A percentile compares a stretch with the other conserved stretches of the same genome.
These are phyloP conservation scores for Spialia ferax DNA, from an alignment of 2,888 invertebrate species.

Conservation along the genomic window DNA sequence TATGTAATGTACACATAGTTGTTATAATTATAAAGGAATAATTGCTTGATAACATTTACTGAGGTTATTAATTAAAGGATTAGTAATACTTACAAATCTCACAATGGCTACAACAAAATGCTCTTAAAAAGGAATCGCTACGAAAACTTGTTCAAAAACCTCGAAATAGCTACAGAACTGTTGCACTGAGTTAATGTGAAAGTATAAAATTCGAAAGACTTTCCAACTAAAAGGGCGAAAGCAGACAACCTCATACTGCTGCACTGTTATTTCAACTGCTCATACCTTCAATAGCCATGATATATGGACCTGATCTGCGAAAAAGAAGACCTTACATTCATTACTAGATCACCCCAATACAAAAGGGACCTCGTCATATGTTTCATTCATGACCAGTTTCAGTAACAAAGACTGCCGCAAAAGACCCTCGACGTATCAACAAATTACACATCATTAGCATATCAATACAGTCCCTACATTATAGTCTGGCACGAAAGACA, in stretches of 20 bases:
- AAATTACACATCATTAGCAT: constrained; percentile 85
- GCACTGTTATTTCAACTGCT: constrained; percentile 76
- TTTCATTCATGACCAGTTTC: constrained; percentile 76
- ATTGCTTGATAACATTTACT: no score
- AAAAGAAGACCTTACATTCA: constrained; percentile 64
- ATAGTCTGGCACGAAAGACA: constrained; percentile 66
- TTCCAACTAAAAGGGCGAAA: constrained; percentile 47
- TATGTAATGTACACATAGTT: no score
- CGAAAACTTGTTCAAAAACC: background rate
- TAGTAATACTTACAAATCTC: no score
- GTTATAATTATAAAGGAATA: no score
- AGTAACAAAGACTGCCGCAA: constrained; percentile 79
- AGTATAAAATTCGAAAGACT: constrained; percentile 50
- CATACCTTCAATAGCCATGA: constrained; percentile 62
- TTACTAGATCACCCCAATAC: constrained; percentile 61
- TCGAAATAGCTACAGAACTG: background rate
- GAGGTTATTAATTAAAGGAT: no score
- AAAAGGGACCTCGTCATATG: constrained; percentile 81
- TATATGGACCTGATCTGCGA: constrained; percentile 65
- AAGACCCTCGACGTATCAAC: constrained; percentile 84
- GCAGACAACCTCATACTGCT: constrained; percentile 52
- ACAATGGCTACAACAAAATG: background rate
- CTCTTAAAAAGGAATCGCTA: background rate
- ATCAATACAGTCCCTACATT: constrained; percentile 68
- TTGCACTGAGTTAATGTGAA: constrained; percentile 16